Conservation (phyloP, 2,113 vertebrate species). For the Galbula dea region DNA sequence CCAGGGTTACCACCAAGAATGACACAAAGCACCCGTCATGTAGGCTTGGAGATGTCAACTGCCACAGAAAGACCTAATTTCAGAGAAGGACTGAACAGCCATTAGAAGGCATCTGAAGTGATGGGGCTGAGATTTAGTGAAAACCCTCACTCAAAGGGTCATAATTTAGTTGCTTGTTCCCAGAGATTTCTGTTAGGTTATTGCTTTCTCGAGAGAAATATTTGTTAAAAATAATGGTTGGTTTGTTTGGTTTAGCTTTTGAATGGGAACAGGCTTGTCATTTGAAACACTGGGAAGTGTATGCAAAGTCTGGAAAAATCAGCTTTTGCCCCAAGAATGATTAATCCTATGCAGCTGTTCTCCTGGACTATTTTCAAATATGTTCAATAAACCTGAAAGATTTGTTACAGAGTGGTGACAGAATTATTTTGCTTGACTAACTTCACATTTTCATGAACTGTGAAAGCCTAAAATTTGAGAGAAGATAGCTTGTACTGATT, state of each 20-base stretch:
- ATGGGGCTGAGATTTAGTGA: not conserved
- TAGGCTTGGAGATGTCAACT: not conserved
- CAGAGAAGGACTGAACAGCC: not conserved
- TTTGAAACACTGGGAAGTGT: not conserved
- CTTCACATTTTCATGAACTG: conserved; percentile 17
- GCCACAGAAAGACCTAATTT: not conserved
- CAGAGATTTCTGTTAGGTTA: not conserved
- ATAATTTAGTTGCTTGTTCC: not conserved
- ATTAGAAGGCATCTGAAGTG: not conserved
- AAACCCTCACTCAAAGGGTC: not conserved
- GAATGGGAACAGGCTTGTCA: not conserved
- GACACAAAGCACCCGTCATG: not conserved
- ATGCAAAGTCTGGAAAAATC: conserved; percentile 3
- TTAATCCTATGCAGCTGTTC: conserved; percentile 53
- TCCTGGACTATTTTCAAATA: conserved; percentile 36
- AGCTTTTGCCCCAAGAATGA: not conserved
- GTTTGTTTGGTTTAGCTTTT: not conserved
- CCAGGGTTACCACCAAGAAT: not conserved
- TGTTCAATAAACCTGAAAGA: conserved; percentile 42
- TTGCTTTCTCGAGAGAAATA: not conserved
- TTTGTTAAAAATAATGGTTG: not conserved
- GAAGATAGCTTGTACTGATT: not conserved
- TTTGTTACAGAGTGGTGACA: conserved; percentile 26
- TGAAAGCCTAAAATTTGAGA: conserved; percentile 15
- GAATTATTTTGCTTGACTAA: conserved; percentile 26